A percentile compares a stretch with the other conserved stretches of the same genome.
phyloP scores from a whole-genome alignment of 1,140 invertebrate genomes.

The Acromyrmex heyeri region DNA sequence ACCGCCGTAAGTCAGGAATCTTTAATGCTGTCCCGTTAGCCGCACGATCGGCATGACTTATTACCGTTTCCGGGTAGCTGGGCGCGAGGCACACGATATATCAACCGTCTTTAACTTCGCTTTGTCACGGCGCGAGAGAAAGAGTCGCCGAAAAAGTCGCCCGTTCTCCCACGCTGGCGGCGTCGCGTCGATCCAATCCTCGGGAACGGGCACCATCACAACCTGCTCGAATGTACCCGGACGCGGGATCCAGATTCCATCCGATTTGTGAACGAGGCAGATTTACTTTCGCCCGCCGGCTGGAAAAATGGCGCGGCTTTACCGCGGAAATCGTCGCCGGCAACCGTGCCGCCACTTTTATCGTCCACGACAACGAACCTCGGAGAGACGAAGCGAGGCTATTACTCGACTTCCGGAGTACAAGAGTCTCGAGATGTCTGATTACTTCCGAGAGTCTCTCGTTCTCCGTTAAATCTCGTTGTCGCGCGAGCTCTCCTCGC shows the following conservation, averaged over 20 bases:
- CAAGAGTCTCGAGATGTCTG: conserved; percentile 54
- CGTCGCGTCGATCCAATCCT: conserved; percentile 33
- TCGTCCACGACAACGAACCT: conserved; percentile 6
- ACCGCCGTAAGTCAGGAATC: conserved; percentile 78
- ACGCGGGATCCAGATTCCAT: conserved; percentile 39
- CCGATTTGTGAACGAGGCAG: conserved; percentile 77
- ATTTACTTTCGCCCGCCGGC: conserved; percentile 74
- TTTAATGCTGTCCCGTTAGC: conserved; percentile 80
- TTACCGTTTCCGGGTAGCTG: conserved; percentile 77
- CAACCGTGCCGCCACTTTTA: conserved; percentile 45
- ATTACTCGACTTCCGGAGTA: conserved; percentile 69
- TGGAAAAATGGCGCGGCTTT: conserved; percentile 75
- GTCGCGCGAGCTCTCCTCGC: background rate
- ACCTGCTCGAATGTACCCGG: conserved; percentile 15
- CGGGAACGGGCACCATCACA: background rate
- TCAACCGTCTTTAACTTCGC: conserved; percentile 74
- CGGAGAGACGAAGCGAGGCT: conserved; percentile 73
- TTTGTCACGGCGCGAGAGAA: conserved; percentile 58
- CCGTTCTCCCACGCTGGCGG: conserved; percentile 7
- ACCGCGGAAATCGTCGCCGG: conserved; percentile 59
- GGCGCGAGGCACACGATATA: conserved; percentile 74
- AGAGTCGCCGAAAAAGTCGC: conserved; percentile 73
- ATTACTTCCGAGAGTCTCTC: conserved; percentile 66
- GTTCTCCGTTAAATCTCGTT: conserved; percentile 28
- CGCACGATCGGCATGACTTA: conserved; percentile 77